Evolutionary conservation across 2,888 invertebrate species (phyloP), one percentile per base, ranked within the genome.

Genomic region (Tricholauxania praeusta): DNA sequence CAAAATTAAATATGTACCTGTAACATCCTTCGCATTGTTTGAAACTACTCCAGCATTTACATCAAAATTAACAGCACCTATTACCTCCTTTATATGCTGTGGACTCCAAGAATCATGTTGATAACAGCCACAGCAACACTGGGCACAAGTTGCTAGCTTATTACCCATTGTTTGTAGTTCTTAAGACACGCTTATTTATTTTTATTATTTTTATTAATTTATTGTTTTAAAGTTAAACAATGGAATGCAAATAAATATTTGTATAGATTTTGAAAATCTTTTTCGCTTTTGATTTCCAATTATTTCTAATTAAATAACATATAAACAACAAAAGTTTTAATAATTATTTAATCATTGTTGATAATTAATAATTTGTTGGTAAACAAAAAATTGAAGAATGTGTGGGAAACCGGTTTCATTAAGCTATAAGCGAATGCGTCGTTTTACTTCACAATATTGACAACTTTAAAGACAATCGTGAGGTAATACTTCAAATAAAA

Each of bases 41-140:
- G 70, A 14, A 12, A 73, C 69, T 39, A 74, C 60, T 47, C 71
- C 76, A 3, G 71, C 67, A 17, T 55, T 66, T 12, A 74, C 76
- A 75, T 77, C 74, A 15, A 71, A 69, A 72, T 76, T 78, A 71
- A 77, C 75, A 72, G 77, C 75, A 70, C 78, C 78, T 74, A 74
- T 67, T 15, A 69, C 62, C 32, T 48, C 32, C 59, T 15, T 51
- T 12, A 53, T 22, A 53, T 65, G 71, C 17, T 49, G 17, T 12
- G 71, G 71, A 66, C 57, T 71, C 74, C 71, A 74, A 39, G 72
- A 65, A 60, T 52, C 59, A 19, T 72, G 73, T 74, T 71, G 63
- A 39, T 63, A 64, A 55, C 69, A 19, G 47, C 63, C 62, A 19
- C 59, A n/a, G 55, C 70, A 55, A 32, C 66, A 48, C 8, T 75